A percentile compares a stretch with the other conserved stretches of the same genome.
Conservation (phyloP, 1,140 invertebrate species). For the Nasonia vitripennis region DNA sequence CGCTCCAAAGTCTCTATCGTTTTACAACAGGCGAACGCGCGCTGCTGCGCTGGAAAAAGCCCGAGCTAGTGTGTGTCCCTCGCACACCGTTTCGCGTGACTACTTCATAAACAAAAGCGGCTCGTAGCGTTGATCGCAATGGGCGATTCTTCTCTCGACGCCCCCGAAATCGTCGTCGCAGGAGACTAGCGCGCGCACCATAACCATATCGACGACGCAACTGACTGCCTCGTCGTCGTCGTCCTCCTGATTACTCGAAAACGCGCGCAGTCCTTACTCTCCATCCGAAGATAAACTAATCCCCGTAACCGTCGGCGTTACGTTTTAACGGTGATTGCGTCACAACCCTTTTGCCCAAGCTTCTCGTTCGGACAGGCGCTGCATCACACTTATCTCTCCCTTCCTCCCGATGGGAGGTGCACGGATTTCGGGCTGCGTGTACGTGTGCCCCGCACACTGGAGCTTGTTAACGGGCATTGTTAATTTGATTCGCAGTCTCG, state of each 20-base stretch:
- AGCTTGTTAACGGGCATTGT: slow-evolving; percentile 68
- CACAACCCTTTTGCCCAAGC: slow-evolving; percentile 55
- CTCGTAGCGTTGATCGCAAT: slow-evolving; percentile 27
- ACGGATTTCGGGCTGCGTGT: slow-evolving; percentile 20
- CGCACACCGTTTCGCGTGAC: neutral
- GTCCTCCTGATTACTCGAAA: slow-evolving; percentile 47
- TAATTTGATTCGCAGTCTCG: slow-evolving; percentile 60
- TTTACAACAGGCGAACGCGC: slow-evolving; percentile 26
- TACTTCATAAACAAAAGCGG: slow-evolving; percentile 42
- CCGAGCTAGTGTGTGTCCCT: neutral
- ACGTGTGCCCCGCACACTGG: slow-evolving; percentile 10
- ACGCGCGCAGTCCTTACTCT: slow-evolving; percentile 26
- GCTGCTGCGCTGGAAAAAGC: slow-evolving; percentile 3
- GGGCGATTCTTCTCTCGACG: slow-evolving; percentile 14
- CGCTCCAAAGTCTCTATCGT: slow-evolving; percentile 29
- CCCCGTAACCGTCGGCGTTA: slow-evolving; percentile 70
- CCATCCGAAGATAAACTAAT: slow-evolving; percentile 70
- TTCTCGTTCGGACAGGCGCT: slow-evolving; percentile 66
- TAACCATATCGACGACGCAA: slow-evolving; percentile 17
- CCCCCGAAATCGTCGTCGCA: neutral
- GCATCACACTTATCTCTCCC: slow-evolving; percentile 69
- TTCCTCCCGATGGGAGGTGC: slow-evolving; percentile 55
- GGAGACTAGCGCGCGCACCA: neutral
- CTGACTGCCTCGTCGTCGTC: neutral
- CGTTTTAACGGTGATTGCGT: slow-evolving; percentile 73